Base-by-base conservation (phyloP, 2,888 invertebrate species). In the Atethmia centrago region DNA sequence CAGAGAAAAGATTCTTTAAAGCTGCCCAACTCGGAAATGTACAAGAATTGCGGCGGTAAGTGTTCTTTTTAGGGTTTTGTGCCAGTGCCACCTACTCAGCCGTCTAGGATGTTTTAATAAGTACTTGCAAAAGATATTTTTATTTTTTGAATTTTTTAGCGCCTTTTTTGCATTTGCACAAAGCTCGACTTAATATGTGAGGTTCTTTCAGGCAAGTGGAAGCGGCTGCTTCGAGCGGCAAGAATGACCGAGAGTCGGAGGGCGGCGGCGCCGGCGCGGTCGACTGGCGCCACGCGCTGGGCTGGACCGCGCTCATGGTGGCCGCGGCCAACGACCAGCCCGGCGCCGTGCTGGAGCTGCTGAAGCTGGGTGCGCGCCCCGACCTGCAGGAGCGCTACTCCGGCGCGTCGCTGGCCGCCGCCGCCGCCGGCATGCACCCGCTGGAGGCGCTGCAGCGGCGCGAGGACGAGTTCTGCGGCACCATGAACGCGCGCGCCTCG, bases 251-350 rank as follows among this genome's bases (percentile, higher is more conserved):
- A 28, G 84, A 82, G 4, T 69, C 71, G 2, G 87, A 85, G 28
- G 85, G 73, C 16, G 93, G 94, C 36, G 92, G 94, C 28, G 92
- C 94, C 16, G 96, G 97, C 21, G 96, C 97, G 87, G 96, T 98
- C 1, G 98, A 99, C 95, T 90, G 93, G 64, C 96, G 98, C 21
- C 99, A 99, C 94, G 88, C 96, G 42, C 95, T 98, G 63, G 99
- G 99, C 66, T 99, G 99, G 99, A 98, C 98, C 21, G 97, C 98
- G 42, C 95, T 99, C 49, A 98, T 98, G 95, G 97, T 97, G 65
- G 99, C 99, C 51, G 98, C 98, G 16, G 98, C 98, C 53, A 98
- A 98, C 94, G 97, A 97, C 80, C 97, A 97, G 89, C 87, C 95
- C 25, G 96, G 97, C 28, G 96, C 96, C 74, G 97, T 98, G 40